Base-by-base conservation (phyloP, 2,797 vertebrate genomes). In the Notolepis coatsorum region DNA sequence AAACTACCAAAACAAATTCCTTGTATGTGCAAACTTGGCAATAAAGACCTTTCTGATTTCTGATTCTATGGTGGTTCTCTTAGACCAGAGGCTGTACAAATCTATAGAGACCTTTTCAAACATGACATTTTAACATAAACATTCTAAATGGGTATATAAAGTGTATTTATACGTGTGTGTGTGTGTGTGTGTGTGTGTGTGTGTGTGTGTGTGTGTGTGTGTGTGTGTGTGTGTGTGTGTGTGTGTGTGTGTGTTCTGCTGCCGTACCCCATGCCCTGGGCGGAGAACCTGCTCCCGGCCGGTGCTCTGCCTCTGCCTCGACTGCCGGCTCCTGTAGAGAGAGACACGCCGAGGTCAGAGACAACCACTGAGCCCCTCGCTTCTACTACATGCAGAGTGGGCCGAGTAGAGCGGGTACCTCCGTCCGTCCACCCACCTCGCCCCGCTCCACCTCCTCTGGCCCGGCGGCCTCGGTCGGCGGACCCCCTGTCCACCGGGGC, bases 241-340 rank as follows among this genome's bases (percentile, higher is more conserved):
- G 1, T 1, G 45, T 27, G 21, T 18, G 38, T 35, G 21, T 51
- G 30, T 21, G 4, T 12, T 9, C 21, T 50, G 25, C 4, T 57
- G 41, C 74, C 93, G 73, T 94, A 98, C 97, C 96, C 97, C 95
- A 99, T 97, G 86, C 95, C 94, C 91, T 97, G 97, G 77, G 93
- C 90, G 84, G 96, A 96, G 92, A 98, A 96, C 84, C 95, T 93
- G 82, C 88, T 92, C 84, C 94, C 94, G 23, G 89, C 64, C 47
- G 88, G 76, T 62, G 93, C 95, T 91, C 95, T 94, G 49, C 95
- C 95, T 91, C 95, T 90, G 69, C 94, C 95, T 84, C 94, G 93
- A 83, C 94, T 90, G 80, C 92, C 96, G 92, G 94, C 93, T 73
- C 94, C 96, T 96, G 84, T 4, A 7, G 1, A 49, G 13, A 73